These are phyloP conservation scores for Nicator chloris DNA, from an alignment of 2,113 vertebrate species.

Conservation along the genomic window DNA sequence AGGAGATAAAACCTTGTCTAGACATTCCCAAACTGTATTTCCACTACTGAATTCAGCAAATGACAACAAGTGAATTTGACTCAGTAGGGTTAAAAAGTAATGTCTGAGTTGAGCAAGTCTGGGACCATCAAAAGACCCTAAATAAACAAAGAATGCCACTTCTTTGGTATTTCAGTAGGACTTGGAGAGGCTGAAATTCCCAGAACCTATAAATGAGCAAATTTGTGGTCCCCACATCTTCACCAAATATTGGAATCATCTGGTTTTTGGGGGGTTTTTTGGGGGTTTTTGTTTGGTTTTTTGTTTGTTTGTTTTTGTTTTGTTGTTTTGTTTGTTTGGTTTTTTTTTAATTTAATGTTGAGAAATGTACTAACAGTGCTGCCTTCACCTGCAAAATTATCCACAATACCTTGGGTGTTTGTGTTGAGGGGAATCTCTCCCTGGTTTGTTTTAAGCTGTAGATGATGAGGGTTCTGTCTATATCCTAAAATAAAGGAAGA, in stretches of 20 bases:
- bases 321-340: too few relatives aligned
- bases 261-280: too few relatives aligned
- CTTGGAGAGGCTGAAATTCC: neutral
- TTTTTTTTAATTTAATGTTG: neutral
- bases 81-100: neutral
- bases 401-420: fast-evolving
- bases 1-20: neutral
- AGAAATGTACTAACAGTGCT: neutral
- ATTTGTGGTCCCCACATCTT: neutral
- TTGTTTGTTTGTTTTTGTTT: neutral
- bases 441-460: neutral
- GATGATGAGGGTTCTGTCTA: neutral
- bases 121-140: neutral
- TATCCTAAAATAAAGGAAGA: neutral
- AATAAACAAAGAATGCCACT: neutral
- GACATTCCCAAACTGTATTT: neutral
- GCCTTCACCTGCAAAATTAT: neutral
- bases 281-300: neutral
- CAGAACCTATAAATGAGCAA: neutral
- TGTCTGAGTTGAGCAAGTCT: neutral
- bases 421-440: neutral
- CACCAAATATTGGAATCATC: neutral
- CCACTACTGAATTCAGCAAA: neutral
- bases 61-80: neutral
- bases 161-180: neutral